A percentile compares a stretch with the other conserved stretches of the same genome.
phyloP scores from a whole-genome alignment of 2,797 vertebrate genomes.

The Hypotaenidia okinawae region DNA sequence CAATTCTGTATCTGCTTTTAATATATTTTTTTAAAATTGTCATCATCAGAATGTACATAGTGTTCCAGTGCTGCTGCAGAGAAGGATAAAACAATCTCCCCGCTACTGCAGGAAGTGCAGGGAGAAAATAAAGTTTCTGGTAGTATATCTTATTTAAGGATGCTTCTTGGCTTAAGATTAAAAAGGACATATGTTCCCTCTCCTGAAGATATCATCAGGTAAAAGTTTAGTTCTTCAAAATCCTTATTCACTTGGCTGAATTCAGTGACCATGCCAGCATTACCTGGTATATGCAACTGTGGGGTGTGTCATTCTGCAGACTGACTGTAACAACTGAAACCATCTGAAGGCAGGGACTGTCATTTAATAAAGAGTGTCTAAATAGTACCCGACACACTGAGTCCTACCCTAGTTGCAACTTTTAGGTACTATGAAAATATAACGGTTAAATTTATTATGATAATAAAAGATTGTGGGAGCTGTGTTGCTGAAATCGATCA shows the following conservation, averaged over 20 bases:
- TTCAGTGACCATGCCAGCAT: neutral
- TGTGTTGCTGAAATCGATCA: conserved; percentile 36
- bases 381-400: neutral
- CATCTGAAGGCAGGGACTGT: neutral
- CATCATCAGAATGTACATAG: neutral
- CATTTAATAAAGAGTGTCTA: neutral
- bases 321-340: neutral
- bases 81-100: neutral
- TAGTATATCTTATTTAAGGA: neutral
- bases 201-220: neutral
- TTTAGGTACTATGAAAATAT: conserved; percentile 4
- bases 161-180: neutral
- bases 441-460: conserved; percentile 54
- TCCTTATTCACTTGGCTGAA: neutral
- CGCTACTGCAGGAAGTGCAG: neutral
- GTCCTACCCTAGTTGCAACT: neutral
- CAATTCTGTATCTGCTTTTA: neutral
- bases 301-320: neutral
- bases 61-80: neutral
- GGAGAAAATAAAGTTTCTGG: neutral
- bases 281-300: neutral
- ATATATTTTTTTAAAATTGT: neutral
- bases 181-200: neutral
- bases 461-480: conserved; percentile 46
- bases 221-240: neutral